Percentiles rank a stretch among this genome's conserved stretches.
Evolutionary conservation across 1,140 invertebrate genomes (phyloP).

Genomic region (Drosophila pachea): DNA sequence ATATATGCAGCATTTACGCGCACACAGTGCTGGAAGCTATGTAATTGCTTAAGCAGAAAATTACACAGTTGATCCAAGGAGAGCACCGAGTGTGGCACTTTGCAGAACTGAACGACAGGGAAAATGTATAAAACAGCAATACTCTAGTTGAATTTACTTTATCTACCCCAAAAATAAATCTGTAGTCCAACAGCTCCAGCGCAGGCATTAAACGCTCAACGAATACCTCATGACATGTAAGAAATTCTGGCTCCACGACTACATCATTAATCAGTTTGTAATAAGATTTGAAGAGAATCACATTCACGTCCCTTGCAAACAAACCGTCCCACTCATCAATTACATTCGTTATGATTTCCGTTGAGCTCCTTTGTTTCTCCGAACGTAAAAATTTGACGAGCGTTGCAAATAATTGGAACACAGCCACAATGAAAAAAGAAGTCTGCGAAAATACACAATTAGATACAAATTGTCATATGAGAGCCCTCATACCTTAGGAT

Average conservation of each 20-base stretch:
- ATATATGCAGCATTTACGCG: constrained; percentile 51
- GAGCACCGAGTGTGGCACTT: constrained; percentile 48
- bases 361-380: constrained; percentile 79
- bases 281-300: constrained; percentile 80
- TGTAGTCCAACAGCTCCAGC: constrained; percentile 61
- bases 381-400: constrained; percentile 79
- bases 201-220: constrained; percentile 50
- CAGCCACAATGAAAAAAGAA: constrained; percentile 79
- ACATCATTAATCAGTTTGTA: constrained; percentile 69
- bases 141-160: not conserved
- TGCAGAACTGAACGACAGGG: constrained; percentile 53
- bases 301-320: constrained; percentile 80
- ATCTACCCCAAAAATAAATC: constrained; percentile 60
- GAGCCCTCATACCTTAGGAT: constrained; percentile 76
- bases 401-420: constrained; percentile 80
- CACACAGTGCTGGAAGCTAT: constrained; percentile 49
- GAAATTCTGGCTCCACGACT: constrained; percentile 43
- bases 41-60: constrained; percentile 66
- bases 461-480: not conserved
- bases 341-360: constrained; percentile 79
- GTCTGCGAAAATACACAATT: constrained; percentile 67
- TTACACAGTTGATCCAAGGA: constrained; percentile 68
- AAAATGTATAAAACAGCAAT: not conserved
- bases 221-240: constrained; percentile 42
- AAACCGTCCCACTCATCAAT: constrained; percentile 83